phyloP scores from a whole-genome alignment of 2,888 invertebrate species.

The Cremastobaeus sp. region DNA sequence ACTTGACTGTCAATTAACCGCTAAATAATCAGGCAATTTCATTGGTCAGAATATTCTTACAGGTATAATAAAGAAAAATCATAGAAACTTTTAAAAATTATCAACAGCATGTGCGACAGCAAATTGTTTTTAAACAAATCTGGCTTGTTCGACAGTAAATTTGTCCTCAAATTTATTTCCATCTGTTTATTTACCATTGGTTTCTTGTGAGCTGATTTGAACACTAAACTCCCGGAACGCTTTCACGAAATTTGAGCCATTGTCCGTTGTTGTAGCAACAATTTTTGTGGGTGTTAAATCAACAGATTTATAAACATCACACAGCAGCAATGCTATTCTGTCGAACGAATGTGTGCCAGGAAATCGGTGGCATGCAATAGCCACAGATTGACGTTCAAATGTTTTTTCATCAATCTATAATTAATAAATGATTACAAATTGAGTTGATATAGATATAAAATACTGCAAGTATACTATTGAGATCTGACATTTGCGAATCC shows the following conservation, averaged over 20 bases:
- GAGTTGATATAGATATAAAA: not conserved
- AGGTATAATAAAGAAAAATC: too few relatives aligned
- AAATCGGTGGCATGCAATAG: slow-evolving; percentile 54
- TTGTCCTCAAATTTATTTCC: too few relatives aligned
- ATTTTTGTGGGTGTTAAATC: slow-evolving; percentile 25
- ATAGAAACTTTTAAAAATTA: too few relatives aligned
- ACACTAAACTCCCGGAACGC: slow-evolving; percentile 30
- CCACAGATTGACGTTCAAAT: slow-evolving; percentile 39
- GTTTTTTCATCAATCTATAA: slow-evolving; percentile 33
- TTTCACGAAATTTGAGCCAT: slow-evolving; percentile 53
- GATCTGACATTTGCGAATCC: too few relatives aligned
- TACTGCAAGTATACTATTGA: not conserved
- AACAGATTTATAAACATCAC: slow-evolving; percentile 36
- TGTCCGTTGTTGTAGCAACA: slow-evolving; percentile 52
- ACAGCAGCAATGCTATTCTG: slow-evolving; percentile 37
- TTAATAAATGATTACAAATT: not conserved
- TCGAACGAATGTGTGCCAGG: slow-evolving; percentile 48
- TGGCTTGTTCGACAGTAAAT: too few relatives aligned
- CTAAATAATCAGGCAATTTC: too few relatives aligned
- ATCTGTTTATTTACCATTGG: not conserved
- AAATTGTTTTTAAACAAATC: too few relatives aligned
- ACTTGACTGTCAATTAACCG: too few relatives aligned
- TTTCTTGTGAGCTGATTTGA: not conserved
- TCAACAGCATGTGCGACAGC: too few relatives aligned
- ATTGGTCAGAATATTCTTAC: too few relatives aligned